Percentiles rank a stretch among this genome's conserved stretches.
These are phyloP conservation scores for Gobius niger DNA, from an alignment of 2,113 vertebrate species.

Conservation along the genomic window DNA sequence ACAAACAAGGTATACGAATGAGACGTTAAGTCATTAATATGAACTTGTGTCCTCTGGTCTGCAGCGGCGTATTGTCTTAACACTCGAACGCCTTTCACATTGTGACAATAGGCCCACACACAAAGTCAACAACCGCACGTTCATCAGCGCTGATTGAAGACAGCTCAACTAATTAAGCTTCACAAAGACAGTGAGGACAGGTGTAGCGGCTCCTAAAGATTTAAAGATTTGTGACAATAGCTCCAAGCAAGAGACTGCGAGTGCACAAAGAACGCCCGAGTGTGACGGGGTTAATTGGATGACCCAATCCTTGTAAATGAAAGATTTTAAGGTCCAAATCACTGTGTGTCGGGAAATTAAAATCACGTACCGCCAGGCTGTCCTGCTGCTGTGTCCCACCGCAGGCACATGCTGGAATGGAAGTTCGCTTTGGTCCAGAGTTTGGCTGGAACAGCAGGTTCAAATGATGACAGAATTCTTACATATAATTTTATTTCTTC, in stretches of 20 bases:
- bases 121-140: conserved; percentile 10
- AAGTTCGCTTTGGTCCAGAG: background rate
- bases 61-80: background rate
- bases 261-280: conserved; percentile 67
- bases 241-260: conserved; percentile 69
- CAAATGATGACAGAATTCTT: background rate
- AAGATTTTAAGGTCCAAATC: conserved; percentile 73
- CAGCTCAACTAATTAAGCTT: conserved; percentile 64
- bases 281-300: conserved; percentile 79
- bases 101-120: conserved; percentile 4
- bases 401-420: conserved; percentile 53
- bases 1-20: background rate
- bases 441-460: background rate
- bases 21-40: too few species aligned
- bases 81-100: conserved; percentile 13
- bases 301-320: conserved; percentile 81
- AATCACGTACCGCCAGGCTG: conserved; percentile 71
- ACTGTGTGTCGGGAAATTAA: conserved; percentile 70
- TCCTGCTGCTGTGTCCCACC: conserved; percentile 71
- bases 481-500: too few species aligned
- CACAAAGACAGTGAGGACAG: conserved; percentile 63
- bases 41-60: background rate
- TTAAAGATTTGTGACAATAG: conserved; percentile 73
- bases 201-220: conserved; percentile 59
- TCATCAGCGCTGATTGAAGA: conserved; percentile 47